Conservation (phyloP, 1,140 invertebrate genomes). For the Drosophila bocqueti region DNA sequence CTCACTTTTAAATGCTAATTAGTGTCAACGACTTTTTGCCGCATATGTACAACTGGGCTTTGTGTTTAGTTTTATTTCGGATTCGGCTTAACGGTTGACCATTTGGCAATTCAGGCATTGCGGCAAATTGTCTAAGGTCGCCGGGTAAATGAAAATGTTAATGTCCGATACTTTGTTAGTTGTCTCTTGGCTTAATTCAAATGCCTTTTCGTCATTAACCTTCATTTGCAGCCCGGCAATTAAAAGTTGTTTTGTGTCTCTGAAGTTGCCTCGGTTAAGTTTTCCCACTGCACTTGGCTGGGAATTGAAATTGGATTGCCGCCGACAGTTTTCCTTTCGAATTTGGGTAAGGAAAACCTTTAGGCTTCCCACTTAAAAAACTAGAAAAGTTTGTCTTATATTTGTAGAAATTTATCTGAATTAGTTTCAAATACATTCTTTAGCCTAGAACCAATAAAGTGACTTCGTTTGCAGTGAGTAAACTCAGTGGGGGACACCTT, state of each 20-base stretch:
- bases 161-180: constrained; percentile 30
- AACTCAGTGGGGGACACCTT: neutral
- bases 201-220: constrained; percentile 46
- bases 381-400: neutral
- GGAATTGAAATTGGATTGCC: constrained; percentile 26
- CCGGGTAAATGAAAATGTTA: constrained; percentile 44
- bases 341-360: neutral
- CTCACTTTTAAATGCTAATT: constrained; percentile 75
- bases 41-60: constrained; percentile 4
- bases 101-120: constrained; percentile 58
- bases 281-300: constrained; percentile 18
- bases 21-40: constrained; percentile 72
- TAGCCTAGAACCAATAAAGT: no score
- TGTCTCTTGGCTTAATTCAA: constrained; percentile 23
- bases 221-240: constrained; percentile 41
- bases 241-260: constrained; percentile 28
- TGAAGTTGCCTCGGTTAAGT: constrained; percentile 11
- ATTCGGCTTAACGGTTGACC: constrained; percentile 44
- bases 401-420: neutral
- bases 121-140: constrained; percentile 49
- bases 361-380: neutral
- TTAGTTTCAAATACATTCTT: neutral
- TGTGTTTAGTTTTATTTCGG: constrained; percentile 15
- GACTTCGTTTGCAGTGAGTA: neutral
- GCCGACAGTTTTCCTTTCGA: constrained; percentile 1